Conservation (phyloP, 2,113 vertebrate genomes). For the Callocephalon fimbriatum region DNA sequence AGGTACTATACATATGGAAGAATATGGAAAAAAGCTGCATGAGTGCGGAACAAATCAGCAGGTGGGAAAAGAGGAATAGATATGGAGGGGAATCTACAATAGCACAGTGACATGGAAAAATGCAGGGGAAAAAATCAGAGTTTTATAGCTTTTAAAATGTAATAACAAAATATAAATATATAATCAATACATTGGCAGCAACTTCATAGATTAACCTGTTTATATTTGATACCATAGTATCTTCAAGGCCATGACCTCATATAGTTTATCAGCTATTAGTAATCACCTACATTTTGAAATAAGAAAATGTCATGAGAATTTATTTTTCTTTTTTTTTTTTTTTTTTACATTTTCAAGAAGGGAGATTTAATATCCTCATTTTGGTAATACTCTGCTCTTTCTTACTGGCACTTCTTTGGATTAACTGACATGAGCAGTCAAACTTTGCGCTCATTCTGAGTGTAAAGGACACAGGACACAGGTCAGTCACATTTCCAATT, state of each 20-base stretch:
- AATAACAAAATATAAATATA: background rate
- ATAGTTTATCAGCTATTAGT: background rate
- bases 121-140: background rate
- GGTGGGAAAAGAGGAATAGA: background rate
- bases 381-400: background rate
- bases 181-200: background rate
- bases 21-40: background rate
- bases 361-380: background rate
- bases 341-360: background rate
- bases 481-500: background rate
- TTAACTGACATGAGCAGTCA: background rate
- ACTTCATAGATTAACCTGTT: background rate
- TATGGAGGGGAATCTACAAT: background rate
- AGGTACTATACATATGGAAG: background rate
- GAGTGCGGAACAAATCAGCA: background rate
- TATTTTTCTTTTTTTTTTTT: background rate
- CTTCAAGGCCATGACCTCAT: background rate
- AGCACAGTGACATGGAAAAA: background rate
- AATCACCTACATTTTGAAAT: background rate
- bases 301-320: background rate
- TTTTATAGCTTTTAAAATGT: background rate
- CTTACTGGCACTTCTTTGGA: background rate
- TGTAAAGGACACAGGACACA: background rate
- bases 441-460: background rate
- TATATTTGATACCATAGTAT: background rate